phyloP scores from a whole-genome alignment of 2,113 vertebrate species.

The Leptocoma aspasia region DNA sequence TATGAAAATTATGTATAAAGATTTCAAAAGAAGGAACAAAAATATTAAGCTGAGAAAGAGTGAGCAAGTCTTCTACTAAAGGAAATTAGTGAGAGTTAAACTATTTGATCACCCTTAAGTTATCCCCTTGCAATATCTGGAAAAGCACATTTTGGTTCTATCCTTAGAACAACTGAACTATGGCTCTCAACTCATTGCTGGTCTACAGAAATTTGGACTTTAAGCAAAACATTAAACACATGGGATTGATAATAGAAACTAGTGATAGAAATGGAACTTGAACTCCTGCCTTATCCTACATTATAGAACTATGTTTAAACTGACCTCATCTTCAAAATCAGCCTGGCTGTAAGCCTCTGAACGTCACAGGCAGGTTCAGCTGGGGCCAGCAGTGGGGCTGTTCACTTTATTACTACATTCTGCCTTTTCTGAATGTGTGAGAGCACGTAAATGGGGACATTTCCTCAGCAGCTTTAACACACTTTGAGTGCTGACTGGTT shows the following conservation, averaged over 20 bases:
- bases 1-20: not conserved
- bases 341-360: not conserved
- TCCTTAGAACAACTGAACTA: not conserved
- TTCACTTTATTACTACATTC: not conserved
- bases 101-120: not conserved
- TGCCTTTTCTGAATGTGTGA: not conserved
- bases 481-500: not conserved
- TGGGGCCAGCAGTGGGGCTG: not conserved
- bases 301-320: not conserved
- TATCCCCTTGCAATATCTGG: not conserved
- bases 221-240: not conserved
- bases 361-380: not conserved
- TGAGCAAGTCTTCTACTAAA: not conserved
- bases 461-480: not conserved
- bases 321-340: not conserved
- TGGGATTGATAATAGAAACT: not conserved
- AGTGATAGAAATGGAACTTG: not conserved
- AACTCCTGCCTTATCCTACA: not conserved
- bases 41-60: not conserved
- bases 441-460: not conserved
- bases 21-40: not conserved
- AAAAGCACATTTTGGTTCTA: not conserved
- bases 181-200: not conserved
- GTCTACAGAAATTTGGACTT: conserved; percentile 3
- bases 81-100: not conserved